phyloP scores from a whole-genome alignment of 2,888 invertebrate genomes.

The Phragmatobia fuliginosa region DNA sequence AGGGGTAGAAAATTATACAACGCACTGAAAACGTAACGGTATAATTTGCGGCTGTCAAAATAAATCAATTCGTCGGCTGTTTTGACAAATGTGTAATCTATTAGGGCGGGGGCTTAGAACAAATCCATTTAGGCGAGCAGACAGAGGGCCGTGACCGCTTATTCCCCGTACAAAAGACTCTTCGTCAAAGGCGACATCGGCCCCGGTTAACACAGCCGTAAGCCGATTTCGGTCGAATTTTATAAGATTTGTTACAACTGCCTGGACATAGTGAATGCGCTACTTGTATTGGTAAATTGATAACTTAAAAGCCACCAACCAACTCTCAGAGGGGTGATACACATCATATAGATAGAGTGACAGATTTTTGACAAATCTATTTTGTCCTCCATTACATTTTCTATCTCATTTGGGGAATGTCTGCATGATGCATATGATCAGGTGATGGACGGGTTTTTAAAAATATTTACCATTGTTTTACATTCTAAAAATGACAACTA shows the following conservation, averaged over 20 bases:
- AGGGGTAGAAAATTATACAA: slow-evolving; percentile 8
- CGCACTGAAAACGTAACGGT: slow-evolving; percentile 9
- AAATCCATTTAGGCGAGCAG: slow-evolving; percentile 60
- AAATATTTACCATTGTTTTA: background rate
- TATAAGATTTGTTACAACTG: slow-evolving; percentile 50
- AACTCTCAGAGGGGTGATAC: background rate
- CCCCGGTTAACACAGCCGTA: slow-evolving; percentile 48
- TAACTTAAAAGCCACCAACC: slow-evolving; percentile 41
- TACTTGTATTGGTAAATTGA: slow-evolving; percentile 36
- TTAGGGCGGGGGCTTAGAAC: slow-evolving; percentile 56
- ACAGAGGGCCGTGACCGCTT: slow-evolving; percentile 47
- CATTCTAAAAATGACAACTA: too few species aligned
- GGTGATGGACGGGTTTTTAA: background rate
- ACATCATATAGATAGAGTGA: slow-evolving; percentile 10
- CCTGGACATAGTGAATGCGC: slow-evolving; percentile 33
- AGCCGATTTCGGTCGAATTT: slow-evolving; percentile 55
- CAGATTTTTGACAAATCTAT: slow-evolving; percentile 13
- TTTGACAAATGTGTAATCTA: slow-evolving; percentile 71
- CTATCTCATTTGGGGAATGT: slow-evolving; percentile 28
- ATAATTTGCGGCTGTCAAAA: slow-evolving; percentile 27
- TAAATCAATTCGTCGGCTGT: slow-evolving; percentile 54
- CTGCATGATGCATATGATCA: slow-evolving; percentile 34
- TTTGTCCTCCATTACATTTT: slow-evolving; percentile 4
- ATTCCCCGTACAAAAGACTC: slow-evolving; percentile 50
- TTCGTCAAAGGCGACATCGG: slow-evolving; percentile 43